Evolutionary conservation across 2,888 invertebrate genomes (phyloP), one percentile per base, ranked within the genome.

Genomic region (Drosophila testacea): DNA sequence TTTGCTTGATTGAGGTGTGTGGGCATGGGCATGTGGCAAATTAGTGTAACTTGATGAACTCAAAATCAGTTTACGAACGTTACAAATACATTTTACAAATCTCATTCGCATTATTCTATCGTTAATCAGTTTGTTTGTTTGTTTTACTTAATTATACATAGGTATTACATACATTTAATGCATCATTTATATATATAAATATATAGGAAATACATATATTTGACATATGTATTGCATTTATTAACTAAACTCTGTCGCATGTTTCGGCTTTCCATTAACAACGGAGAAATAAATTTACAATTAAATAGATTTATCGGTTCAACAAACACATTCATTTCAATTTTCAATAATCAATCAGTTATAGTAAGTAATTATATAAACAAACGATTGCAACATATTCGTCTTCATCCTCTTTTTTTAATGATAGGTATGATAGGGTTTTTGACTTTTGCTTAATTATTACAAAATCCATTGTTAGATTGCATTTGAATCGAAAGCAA

Each of bases 401-500:
- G 22, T 27, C 22, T 41, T 60, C 16, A 27, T 36, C 36, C 39
- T 69, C 41, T 16, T 38, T 13, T 11, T 46, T 16, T 56, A 51
- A 52, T 68, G 42, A 41, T 74, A 74, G 75, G 79, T 57, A 69
- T 64, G 56, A 75, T 64, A 70, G 79, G 70, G 70, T 69, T 79
- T 42, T 75, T 79, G 76, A 75, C 79, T 76, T 75, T 77, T 52
- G n/a, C 55, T 80, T 79, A 75, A 55, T 44, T 39, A 74, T 59
- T 64, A 57, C 41, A 47, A 73, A 74, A 52, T 64, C 68, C 32
- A 36, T 44, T 64, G 28, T 61, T 64, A 65, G 54, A 5, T 52
- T 61, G 60, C 60, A 47, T 79, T 64, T 56, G 52, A 60, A 64
- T 76, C 50, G 50, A 63, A 76, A 69, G 70, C 75, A 52, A 61